Evolutionary conservation across 2,113 vertebrate species (phyloP).

Genomic region (Nothobranchius furzeri): DNA sequence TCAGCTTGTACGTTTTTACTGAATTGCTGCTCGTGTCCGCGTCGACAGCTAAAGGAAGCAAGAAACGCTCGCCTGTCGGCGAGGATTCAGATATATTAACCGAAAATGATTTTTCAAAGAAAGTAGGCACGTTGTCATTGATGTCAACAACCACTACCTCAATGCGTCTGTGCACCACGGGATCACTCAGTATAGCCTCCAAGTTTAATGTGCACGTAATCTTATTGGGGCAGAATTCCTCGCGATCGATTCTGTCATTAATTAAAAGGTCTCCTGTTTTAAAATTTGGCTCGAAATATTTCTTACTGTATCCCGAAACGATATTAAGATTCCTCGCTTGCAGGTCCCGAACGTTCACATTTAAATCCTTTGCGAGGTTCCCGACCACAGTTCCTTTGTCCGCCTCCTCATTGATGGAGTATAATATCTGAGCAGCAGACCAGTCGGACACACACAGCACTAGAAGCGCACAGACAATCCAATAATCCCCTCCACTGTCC

Average conservation of each 20-base stretch:
- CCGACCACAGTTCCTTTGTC: slow-evolving; percentile 74
- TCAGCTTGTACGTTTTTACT: slow-evolving; percentile 71
- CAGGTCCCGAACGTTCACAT: slow-evolving; percentile 64
- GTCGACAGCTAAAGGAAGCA: slow-evolving; percentile 62
- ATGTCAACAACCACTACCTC: slow-evolving; percentile 80
- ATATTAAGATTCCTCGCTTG: slow-evolving; percentile 73
- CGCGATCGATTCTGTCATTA: slow-evolving; percentile 81
- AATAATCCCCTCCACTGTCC: slow-evolving; percentile 18
- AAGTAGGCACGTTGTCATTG: slow-evolving; percentile 83
- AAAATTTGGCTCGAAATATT: slow-evolving; percentile 50
- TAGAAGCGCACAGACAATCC: slow-evolving; percentile 1
- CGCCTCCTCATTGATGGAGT: slow-evolving; percentile 73
- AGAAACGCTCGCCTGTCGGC: slow-evolving; percentile 55
- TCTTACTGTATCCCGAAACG: slow-evolving; percentile 68
- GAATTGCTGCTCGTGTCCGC: slow-evolving; percentile 69
- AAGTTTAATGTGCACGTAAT: slow-evolving; percentile 76
- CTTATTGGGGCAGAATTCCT: slow-evolving; percentile 73
- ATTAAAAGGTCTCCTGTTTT: slow-evolving; percentile 72
- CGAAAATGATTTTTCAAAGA: slow-evolving; percentile 39
- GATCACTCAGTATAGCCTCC: slow-evolving; percentile 79
- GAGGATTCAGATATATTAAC: slow-evolving; percentile 69
- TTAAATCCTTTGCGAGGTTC: slow-evolving; percentile 76
- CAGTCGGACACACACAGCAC: slow-evolving; percentile 23
- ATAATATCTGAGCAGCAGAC: slow-evolving; percentile 58
- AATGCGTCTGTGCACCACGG: slow-evolving; percentile 74